phyloP scores from a whole-genome alignment of 2,113 vertebrate species.

The Phoenicopterus ruber region DNA sequence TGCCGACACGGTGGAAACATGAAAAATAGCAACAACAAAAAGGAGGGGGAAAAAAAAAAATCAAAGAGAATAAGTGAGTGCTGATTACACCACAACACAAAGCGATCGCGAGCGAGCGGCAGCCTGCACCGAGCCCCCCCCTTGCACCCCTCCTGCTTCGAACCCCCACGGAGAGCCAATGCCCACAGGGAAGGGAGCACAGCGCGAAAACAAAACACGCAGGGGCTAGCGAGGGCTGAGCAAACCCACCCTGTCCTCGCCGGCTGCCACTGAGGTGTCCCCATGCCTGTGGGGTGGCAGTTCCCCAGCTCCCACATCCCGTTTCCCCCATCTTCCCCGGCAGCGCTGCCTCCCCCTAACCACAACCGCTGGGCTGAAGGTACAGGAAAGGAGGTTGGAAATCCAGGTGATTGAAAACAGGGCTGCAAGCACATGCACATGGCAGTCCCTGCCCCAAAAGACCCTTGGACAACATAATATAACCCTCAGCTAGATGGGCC shows the following conservation, averaged over 20 bases:
- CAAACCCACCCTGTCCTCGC: background rate
- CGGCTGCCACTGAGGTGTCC: background rate
- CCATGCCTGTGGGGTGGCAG: accelerated
- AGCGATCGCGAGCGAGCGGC: background rate
- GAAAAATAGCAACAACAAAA: constrained; percentile 37
- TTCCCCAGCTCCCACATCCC: accelerated
- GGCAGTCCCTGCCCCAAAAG: background rate
- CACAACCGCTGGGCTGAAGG: accelerated
- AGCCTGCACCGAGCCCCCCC: background rate
- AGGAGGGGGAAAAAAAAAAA: background rate
- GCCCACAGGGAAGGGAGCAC: background rate
- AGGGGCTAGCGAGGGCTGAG: background rate
- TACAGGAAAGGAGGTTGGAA: background rate
- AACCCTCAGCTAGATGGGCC: no score
- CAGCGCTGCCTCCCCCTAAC: no score
- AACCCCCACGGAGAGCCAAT: background rate
- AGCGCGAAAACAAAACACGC: accelerated
- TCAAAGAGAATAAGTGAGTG: constrained; percentile 56
- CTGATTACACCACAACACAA: constrained; percentile 8
- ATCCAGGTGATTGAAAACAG: background rate
- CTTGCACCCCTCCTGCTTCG: background rate
- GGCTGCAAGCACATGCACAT: accelerated
- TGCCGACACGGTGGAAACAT: background rate
- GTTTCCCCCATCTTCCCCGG: accelerated
- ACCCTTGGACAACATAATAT: accelerated